Conservation (phyloP, 1,140 invertebrate genomes). For the Antheraea pernyi region DNA sequence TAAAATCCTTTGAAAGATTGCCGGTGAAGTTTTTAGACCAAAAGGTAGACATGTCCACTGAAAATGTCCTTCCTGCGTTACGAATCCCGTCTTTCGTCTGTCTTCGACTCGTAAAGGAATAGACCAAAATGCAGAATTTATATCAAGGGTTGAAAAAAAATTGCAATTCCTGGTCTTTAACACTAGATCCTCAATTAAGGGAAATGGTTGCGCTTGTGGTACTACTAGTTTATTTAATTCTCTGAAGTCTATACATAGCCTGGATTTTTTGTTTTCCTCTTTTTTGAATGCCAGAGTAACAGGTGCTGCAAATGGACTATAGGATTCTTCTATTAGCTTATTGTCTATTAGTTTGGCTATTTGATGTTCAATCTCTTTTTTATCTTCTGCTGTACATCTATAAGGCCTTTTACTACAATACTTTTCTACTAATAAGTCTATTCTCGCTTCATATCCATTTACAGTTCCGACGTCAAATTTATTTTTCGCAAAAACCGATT, state of each 20-base stretch:
- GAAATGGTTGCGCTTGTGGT: constrained; percentile 21
- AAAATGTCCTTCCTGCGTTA: constrained; percentile 18
- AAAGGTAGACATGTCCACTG: background rate
- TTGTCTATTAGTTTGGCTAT: constrained; percentile 38
- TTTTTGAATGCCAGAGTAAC: constrained; percentile 46
- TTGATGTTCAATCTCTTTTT: constrained; percentile 47
- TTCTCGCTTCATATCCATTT: constrained; percentile 42
- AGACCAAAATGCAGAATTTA: constrained; percentile 52
- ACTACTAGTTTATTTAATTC: constrained; percentile 47
- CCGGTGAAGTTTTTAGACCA: background rate
- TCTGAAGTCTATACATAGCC: constrained; percentile 40
- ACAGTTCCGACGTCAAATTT: constrained; percentile 33
- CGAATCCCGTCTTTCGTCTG: constrained; percentile 24
- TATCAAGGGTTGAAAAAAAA: constrained; percentile 35
- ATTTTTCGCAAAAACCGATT: constrained; percentile 41
- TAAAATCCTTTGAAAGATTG: too few relatives aligned
- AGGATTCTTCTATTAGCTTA: constrained; percentile 24
- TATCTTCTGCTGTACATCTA: constrained; percentile 21
- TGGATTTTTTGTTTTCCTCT: constrained; percentile 38
- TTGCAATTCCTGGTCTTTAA: constrained; percentile 36
- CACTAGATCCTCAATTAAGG: constrained; percentile 40
- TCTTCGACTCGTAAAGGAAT: constrained; percentile 35
- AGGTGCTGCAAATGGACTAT: constrained; percentile 15
- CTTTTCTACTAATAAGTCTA: constrained; percentile 25
- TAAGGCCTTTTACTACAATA: constrained; percentile 41